phyloP scores from a whole-genome alignment of 2,888 invertebrate genomes.

The Caradrina clavipalpis region DNA sequence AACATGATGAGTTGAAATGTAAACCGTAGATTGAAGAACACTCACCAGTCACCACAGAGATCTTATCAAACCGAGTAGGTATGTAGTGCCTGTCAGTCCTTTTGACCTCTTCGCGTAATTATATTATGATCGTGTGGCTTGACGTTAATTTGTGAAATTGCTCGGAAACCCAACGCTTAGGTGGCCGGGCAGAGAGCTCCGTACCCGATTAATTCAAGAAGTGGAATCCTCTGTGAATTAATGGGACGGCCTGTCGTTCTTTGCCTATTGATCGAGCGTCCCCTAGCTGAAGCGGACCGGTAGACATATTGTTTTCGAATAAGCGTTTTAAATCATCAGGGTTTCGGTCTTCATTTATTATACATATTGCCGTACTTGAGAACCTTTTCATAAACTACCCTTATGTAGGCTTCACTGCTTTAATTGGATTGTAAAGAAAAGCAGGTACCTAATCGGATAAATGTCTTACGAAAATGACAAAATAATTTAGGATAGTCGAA shows the following conservation, averaged over 20 bases:
- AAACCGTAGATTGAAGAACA: conserved; percentile 49
- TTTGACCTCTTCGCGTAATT: conserved; percentile 72
- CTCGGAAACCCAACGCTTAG: conserved; percentile 84
- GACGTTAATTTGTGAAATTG: conserved; percentile 87
- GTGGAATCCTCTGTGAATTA: conserved; percentile 82
- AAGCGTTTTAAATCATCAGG: conserved; percentile 51
- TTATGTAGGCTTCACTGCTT: conserved; percentile 14
- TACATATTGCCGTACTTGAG: background rate
- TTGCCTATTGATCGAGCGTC: conserved; percentile 79
- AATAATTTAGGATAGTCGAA: conserved; percentile 28
- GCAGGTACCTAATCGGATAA: conserved; percentile 32
- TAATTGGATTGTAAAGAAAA: conserved; percentile 32
- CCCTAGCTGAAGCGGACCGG: conserved; percentile 58
- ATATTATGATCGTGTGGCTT: conserved; percentile 79
- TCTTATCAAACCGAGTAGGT: conserved; percentile 64
- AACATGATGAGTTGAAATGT: conserved; percentile 48
- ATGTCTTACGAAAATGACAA: conserved; percentile 19
- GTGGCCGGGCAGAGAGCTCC: conserved; percentile 74
- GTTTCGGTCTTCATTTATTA: conserved; percentile 34
- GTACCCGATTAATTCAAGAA: conserved; percentile 86
- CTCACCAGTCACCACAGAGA: conserved; percentile 54
- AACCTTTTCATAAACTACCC: conserved; percentile 7
- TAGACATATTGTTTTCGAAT: conserved; percentile 59
- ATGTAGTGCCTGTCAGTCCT: conserved; percentile 63
- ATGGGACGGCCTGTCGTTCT: conserved; percentile 76